A percentile compares a stretch with the other conserved stretches of the same genome.
These are phyloP conservation scores for Otolemur garnettii DNA, from an alignment of 2,113 vertebrate genomes.

Conservation along the genomic window DNA sequence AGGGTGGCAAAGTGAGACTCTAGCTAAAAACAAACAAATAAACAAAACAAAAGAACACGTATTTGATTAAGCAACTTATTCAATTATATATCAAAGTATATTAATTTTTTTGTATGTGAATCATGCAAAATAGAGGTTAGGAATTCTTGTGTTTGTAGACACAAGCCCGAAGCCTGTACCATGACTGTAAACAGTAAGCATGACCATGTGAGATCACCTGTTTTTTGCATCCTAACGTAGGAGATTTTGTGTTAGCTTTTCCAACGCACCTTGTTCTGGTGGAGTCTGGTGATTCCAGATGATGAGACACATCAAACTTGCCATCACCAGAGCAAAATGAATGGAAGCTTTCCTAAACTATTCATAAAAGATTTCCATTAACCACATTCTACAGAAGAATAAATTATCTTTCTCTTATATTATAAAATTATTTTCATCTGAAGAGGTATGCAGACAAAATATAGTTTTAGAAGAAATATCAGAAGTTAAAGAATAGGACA, in stretches of 20 bases:
- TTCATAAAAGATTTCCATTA: conserved; percentile 38
- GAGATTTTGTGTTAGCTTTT: not conserved
- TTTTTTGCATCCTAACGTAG: not conserved
- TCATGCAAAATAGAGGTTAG: conserved; percentile 37
- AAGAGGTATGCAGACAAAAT: not conserved
- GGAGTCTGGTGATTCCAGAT: not conserved
- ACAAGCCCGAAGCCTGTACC: not conserved
- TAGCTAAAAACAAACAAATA: no score
- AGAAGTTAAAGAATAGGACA: not conserved
- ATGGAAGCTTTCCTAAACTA: not conserved
- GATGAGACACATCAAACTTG: not conserved
- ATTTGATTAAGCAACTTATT: not conserved
- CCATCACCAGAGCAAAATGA: not conserved
- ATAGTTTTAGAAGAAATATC: not conserved
- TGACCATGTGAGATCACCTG: not conserved
- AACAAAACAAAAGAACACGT: no score
- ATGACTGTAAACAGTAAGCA: not conserved
- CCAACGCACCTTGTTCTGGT: not conserved
- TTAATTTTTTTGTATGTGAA: not conserved
- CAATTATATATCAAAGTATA: not conserved
- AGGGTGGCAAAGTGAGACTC: no score
- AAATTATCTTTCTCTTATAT: conserved; percentile 13
- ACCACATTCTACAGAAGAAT: not conserved
- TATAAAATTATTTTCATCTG: not conserved
- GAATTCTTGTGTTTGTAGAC: not conserved